Conservation (phyloP, 2,888 invertebrate species). For the Xanthorhoe spadicearia region DNA sequence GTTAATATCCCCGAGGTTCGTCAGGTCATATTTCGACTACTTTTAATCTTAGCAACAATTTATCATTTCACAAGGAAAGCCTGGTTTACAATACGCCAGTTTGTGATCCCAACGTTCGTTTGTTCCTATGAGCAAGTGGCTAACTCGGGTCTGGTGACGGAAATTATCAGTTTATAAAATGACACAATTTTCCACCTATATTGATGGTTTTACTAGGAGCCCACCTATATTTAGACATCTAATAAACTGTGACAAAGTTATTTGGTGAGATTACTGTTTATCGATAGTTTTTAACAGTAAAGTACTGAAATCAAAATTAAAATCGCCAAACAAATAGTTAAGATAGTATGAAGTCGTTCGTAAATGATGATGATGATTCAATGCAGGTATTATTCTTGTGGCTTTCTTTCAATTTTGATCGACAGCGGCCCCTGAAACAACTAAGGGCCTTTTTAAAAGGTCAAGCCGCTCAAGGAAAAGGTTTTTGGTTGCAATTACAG, state of each 20-base stretch:
- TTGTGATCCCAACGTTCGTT: neutral
- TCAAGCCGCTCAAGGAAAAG: conserved; percentile 14
- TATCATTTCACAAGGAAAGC: neutral
- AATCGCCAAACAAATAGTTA: no score
- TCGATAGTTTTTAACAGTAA: no score
- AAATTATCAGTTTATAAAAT: no score
- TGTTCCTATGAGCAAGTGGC: no score
- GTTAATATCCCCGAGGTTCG: conserved; percentile 17
- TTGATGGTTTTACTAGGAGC: no score
- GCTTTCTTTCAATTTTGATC: neutral
- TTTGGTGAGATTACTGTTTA: no score
- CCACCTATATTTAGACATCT: no score
- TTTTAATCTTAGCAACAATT: conserved; percentile 3
- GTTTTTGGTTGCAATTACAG: conserved; percentile 30
- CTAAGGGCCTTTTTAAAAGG: conserved; percentile 23
- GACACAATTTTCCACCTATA: no score
- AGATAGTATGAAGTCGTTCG: no score
- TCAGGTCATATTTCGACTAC: conserved; percentile 5
- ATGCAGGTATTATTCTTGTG: neutral
- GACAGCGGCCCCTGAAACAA: conserved; percentile 4
- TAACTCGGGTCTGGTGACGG: neutral
- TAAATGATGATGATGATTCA: no score
- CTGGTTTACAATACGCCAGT: neutral
- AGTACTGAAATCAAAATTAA: no score
- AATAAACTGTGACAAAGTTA: no score